Conservation (phyloP, 1,140 invertebrate genomes). For the Leptonema lineaticorne region DNA sequence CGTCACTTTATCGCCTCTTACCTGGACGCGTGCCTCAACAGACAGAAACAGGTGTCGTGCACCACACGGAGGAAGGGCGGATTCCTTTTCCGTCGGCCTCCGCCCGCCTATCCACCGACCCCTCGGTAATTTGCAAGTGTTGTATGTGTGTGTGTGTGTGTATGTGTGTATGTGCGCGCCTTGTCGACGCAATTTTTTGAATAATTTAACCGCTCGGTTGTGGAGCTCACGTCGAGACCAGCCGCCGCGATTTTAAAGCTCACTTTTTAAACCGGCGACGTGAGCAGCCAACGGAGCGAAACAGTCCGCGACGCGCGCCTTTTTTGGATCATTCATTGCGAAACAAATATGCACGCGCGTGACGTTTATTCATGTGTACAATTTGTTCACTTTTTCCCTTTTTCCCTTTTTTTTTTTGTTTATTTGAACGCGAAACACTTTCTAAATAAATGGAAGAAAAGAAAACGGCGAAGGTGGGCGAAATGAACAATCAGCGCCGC, state of each 20-base stretch:
- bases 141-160: no score
- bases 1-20: background rate
- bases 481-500: no score
- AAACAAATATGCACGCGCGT: background rate
- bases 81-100: background rate
- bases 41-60: no score
- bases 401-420: no score
- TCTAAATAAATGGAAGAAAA: no score
- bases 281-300: constrained; percentile 24
- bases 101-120: background rate
- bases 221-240: constrained; percentile 33
- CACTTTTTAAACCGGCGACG: constrained; percentile 23
- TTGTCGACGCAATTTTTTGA: constrained; percentile 36
- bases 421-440: background rate
- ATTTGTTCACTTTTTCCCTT: constrained; percentile 18
- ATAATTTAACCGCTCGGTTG: constrained; percentile 35
- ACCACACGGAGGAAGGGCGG: no score
- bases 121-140: background rate
- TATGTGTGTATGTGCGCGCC: no score
- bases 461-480: no score
- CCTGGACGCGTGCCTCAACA: background rate
- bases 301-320: background rate
- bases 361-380: constrained; percentile 23
- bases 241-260: constrained; percentile 32
- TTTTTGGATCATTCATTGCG: constrained; percentile 22